Evolutionary conservation across 2,888 invertebrate species (phyloP).

Genomic region (Ochlodes sylvanus): DNA sequence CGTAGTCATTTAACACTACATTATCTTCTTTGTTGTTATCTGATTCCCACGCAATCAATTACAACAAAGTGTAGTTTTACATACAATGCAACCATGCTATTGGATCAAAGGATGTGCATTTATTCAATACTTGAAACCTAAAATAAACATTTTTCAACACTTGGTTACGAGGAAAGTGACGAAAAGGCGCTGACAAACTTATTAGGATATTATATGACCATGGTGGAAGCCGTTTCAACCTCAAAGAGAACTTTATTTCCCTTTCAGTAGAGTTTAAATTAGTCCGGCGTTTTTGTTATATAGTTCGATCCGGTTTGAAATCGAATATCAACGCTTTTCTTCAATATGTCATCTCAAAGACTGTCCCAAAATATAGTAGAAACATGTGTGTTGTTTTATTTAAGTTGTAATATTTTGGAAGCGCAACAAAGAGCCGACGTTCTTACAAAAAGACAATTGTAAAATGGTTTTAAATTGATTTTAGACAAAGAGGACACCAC

Average conservation of each 20-base stretch:
- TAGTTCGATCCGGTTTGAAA: conserved; percentile 52
- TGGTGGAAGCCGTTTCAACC: not conserved
- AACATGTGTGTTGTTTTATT: conserved; percentile 65
- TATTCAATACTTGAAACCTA: conserved; percentile 21
- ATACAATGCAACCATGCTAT: not conserved
- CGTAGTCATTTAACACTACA: too few species aligned
- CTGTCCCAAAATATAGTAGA: conserved; percentile 64
- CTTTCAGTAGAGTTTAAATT: not conserved
- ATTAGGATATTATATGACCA: conserved; percentile 21
- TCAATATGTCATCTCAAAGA: conserved; percentile 60
- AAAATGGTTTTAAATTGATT: conserved; percentile 45
- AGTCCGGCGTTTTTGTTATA: conserved; percentile 43
- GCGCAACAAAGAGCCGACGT: conserved; percentile 54
- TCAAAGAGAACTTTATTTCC: conserved; percentile 1
- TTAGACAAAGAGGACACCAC: conserved; percentile 17
- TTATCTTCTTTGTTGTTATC: too few species aligned
- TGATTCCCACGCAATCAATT: too few species aligned
- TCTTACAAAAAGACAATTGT: conserved; percentile 55
- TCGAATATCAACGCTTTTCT: conserved; percentile 56
- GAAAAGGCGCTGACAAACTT: conserved; percentile 25
- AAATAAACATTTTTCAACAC: conserved; percentile 27
- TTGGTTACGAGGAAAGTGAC: conserved; percentile 20
- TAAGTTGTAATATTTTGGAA: conserved; percentile 52
- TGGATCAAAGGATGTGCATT: conserved; percentile 20
- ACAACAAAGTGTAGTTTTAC: not conserved